Percentiles rank a stretch among this genome's conserved stretches.
phyloP scores from a whole-genome alignment of 2,113 vertebrate species.

The Nansenia antarctica region DNA sequence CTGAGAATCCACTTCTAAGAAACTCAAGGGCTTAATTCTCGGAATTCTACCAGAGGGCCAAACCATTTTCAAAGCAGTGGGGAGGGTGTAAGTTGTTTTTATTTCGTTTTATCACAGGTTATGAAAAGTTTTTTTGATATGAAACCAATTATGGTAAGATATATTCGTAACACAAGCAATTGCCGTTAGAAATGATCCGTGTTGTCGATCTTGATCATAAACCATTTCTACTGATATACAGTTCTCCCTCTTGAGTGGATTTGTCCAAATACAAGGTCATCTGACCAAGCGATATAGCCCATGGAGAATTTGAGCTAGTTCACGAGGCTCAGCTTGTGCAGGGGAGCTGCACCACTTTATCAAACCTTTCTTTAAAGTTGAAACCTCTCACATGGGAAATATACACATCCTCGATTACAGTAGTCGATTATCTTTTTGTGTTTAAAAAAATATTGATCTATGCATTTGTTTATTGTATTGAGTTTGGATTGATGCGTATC shows the following conservation, averaged over 20 bases:
- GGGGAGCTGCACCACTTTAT: too few relatives aligned
- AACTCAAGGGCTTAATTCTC: constrained; percentile 94
- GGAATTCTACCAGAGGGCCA: constrained; percentile 90
- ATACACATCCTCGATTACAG: too few relatives aligned
- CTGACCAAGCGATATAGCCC: constrained; percentile 68
- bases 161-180: too few relatives aligned
- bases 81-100: constrained; percentile 51
- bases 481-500: too few relatives aligned
- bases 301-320: constrained; percentile 47
- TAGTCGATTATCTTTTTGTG: neutral
- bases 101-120: neutral
- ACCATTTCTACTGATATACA: fast-evolving
- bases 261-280: constrained; percentile 63
- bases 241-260: constrained; percentile 30
- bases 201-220: too few relatives aligned
- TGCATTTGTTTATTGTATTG: too few relatives aligned
- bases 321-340: constrained; percentile 20
- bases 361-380: too few relatives aligned
- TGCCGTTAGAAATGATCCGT: too few relatives aligned
- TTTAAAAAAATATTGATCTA: too few relatives aligned
- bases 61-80: constrained; percentile 72
- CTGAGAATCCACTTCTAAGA: constrained; percentile 92
- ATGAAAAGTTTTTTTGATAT: fast-evolving
- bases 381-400: too few relatives aligned
- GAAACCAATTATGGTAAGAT: neutral